Base-by-base conservation (phyloP, 2,888 invertebrate genomes). In the Cheilosia soror region DNA sequence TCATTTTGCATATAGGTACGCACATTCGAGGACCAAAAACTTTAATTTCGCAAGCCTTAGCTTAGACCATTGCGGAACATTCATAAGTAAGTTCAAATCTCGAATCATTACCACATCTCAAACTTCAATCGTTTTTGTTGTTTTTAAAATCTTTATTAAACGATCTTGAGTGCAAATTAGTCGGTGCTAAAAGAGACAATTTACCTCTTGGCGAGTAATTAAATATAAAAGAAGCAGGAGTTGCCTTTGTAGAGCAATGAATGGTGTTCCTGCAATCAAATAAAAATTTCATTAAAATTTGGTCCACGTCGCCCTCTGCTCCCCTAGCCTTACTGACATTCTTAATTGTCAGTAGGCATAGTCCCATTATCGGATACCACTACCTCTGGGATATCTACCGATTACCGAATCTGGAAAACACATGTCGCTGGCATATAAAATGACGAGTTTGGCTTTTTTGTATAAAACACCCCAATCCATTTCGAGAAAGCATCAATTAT, bases 401-500 rank as follows among this genome's bases (percentile, higher is more conserved):
- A n/a, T n/a, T 87, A 9, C 89, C 89, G 83, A 88, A 90, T 15
- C 53, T n/a, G 11, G 69, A 47, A 69, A 69, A 69, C 11, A 33
- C 57, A 37, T 33, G 29, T 4, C n/a, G 29, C 9, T 47, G 25
- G 25, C 58, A 53, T 40, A 13, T 25, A 6, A 9, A 60, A 60
- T 2, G 40, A 2, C 6, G 71, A 31, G 5, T 20, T 58, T 5
- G 71, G 60, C 27, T 15, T 6, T 37, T 76, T 80, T 25, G 57
- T 62, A n/a, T 33, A 71, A 75, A 87, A 88, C 4, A 90, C 88
- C 77, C 92, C 92, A 1, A 90, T 88, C 91, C 91, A 93, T 85
- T 92, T 92, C 0, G 91, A 90, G 87, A 88, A 89, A 3, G 91
- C 88, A 83, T 92, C 92, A 4, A 90, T 88, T 1, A 92, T 84